Percentiles rank a stretch among this genome's conserved stretches.
Conservation (phyloP, 1,140 invertebrate genomes). For the Whitmania pigra region DNA sequence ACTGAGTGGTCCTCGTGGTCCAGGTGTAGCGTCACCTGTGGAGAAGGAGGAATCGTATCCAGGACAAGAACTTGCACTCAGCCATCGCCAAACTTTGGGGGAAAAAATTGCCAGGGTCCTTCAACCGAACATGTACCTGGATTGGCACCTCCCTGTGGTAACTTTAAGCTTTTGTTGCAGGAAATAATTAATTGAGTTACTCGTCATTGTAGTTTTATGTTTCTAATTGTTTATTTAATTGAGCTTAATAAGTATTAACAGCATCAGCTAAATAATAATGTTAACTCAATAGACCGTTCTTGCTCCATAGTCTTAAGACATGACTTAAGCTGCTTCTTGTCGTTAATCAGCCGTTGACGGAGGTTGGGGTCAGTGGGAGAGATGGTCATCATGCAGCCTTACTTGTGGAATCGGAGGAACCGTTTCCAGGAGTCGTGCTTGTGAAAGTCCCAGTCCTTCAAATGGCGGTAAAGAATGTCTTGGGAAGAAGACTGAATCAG, state of each 20-base stretch:
- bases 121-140: too few species aligned
- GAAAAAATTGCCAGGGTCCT: conserved; percentile 51
- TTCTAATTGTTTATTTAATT: too few species aligned
- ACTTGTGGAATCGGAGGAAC: conserved; percentile 40
- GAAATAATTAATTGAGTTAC: too few species aligned
- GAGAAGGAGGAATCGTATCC: conserved; percentile 20
- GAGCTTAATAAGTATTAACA: too few species aligned
- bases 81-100: conserved; percentile 73
- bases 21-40: conserved; percentile 50
- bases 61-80: conserved; percentile 61
- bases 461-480: conserved; percentile 52
- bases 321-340: background rate
- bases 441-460: conserved; percentile 50
- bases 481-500: conserved; percentile 42
- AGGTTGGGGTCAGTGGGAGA: conserved; percentile 14
- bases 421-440: conserved; percentile 42
- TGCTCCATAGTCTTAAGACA: too few species aligned
- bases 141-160: too few species aligned
- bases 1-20: conserved; percentile 76
- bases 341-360: conserved; percentile 12
- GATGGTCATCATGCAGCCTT: background rate
- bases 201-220: too few species aligned
- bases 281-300: too few species aligned
- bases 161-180: too few species aligned
- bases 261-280: too few species aligned